Base-by-base conservation (phyloP, 2,797 vertebrate species). In the Muscicapa striata region DNA sequence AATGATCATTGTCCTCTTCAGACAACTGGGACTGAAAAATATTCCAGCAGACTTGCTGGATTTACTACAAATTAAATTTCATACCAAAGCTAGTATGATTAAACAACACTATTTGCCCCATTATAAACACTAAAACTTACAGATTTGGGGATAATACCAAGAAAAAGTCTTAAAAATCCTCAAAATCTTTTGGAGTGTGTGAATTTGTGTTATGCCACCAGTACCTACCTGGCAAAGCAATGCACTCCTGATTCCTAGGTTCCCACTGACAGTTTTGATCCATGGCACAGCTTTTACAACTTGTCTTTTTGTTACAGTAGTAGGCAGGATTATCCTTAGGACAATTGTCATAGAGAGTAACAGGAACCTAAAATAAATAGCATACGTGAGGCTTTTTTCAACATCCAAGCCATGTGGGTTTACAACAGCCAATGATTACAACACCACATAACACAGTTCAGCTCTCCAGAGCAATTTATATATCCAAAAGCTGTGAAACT, bases 191-290 rank as follows among this genome's bases (percentile, higher is more conserved):
- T 18, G 32, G 63, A 64, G 10, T 32, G 29, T 16, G 30, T 62
- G 36, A 66, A 46, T 78, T 51, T 40, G 46, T 13, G 7, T 15
- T 40, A 43, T 9, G 9, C 10, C 48, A 70, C 1, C 46, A 29
- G 61, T 3, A 87, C 94, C 43, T 97, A 99, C 99, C 99, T 11
- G 99, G 99, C 64, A 99, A 96, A 7, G 99, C 98, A 2, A 99
- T 99, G 96, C 99, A 99, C 91, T 99, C 99, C 95, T 99, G 99
- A 95, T 99, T 99, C 92, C 99, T 98, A 8, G 98, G 97, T 29
- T 99, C 99, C 99, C 99, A 99, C 96, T 99, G 99, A 91, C 99
- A 99, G 98, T 99, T 99, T 95, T 99, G 99, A 96, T 99, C 99
- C 96, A 99, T 98, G 27, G 99, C 98, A 89, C 99, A 99, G 98